phyloP scores from a whole-genome alignment of 1,140 invertebrate species.

The Ladona fulva region DNA sequence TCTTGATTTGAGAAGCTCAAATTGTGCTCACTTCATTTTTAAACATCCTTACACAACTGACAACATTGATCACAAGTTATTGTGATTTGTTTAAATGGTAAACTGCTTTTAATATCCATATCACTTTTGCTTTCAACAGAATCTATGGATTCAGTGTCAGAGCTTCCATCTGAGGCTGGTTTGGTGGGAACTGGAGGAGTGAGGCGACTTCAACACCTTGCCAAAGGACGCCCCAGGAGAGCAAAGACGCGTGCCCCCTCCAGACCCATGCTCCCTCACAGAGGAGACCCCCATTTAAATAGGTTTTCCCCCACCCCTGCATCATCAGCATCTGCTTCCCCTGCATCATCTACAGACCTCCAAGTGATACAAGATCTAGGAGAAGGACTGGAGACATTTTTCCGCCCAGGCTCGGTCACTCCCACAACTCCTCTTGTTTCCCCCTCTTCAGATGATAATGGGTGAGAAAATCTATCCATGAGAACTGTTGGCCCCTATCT shows the following conservation, averaged over 20 bases:
- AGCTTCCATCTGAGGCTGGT: constrained; percentile 61
- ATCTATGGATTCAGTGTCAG: constrained; percentile 65
- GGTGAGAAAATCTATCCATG: background rate
- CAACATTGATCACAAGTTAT: background rate
- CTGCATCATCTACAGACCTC: constrained; percentile 20
- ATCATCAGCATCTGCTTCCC: background rate
- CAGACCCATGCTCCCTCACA: constrained; percentile 55
- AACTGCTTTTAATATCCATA: background rate
- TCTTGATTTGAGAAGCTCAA: background rate
- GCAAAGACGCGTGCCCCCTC: constrained; percentile 77
- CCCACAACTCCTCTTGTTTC: constrained; percentile 56
- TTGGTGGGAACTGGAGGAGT: background rate
- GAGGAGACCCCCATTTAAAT: constrained; percentile 33
- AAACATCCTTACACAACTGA: background rate
- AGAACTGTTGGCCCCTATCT: background rate
- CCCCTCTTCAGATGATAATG: constrained; percentile 54
- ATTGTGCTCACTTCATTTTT: background rate
- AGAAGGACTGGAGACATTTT: constrained; percentile 53
- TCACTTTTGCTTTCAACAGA: constrained; percentile 33
- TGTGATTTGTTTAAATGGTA: background rate
- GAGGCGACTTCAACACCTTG: constrained; percentile 69
- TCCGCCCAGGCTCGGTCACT: constrained; percentile 57
- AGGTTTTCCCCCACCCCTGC: constrained; percentile 18
- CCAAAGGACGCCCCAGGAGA: constrained; percentile 62
- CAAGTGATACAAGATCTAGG: constrained; percentile 34